Percentiles rank a stretch among this genome's conserved stretches.
Evolutionary conservation across 2,888 invertebrate species (phyloP).

Genomic region (Trissolcus japonicus): DNA sequence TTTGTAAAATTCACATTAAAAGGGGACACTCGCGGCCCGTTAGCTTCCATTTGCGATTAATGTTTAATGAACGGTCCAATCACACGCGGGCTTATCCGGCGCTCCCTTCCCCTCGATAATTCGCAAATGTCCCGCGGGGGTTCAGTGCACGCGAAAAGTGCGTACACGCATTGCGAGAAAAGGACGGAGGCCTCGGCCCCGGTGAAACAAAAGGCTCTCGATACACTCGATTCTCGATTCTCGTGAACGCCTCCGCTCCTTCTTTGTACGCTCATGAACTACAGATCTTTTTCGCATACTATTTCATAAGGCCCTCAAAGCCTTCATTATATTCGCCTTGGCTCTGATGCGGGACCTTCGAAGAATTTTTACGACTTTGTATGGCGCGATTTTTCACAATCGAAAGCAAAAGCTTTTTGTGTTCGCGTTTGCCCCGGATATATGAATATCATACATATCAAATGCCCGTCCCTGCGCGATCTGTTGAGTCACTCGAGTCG

Average conservation of each 20-base stretch:
- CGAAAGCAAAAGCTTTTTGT: conserved; percentile 50
- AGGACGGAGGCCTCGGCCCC: conserved; percentile 29
- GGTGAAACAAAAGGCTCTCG: conserved; percentile 56
- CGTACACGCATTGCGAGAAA: conserved; percentile 25
- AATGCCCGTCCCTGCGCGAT: conserved; percentile 35
- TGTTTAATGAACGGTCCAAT: conserved; percentile 60
- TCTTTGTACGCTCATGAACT: conserved; percentile 56
- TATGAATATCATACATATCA: conserved; percentile 50
- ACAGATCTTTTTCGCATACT: conserved; percentile 56
- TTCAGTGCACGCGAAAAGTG: conserved; percentile 44
- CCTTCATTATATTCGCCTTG: conserved; percentile 54
- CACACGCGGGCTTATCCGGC: conserved; percentile 21
- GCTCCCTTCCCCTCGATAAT: neutral
- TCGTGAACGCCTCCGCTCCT: conserved; percentile 57
- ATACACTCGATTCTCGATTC: conserved; percentile 59
- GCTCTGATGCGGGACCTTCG: conserved; percentile 52
- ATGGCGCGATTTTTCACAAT: conserved; percentile 54
- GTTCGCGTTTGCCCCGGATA: conserved; percentile 44
- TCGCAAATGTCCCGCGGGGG: conserved; percentile 16
- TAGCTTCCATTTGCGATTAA: conserved; percentile 63
- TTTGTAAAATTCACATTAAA: conserved; percentile 63
- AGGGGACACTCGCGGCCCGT: conserved; percentile 63
- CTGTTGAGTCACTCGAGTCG: conserved; percentile 39
- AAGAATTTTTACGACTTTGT: conserved; percentile 55
- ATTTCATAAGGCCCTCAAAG: conserved; percentile 55